Percentiles rank a stretch among this genome's conserved stretches.
phyloP scores from a whole-genome alignment of 2,797 vertebrate genomes.

The Tachyglossus aculeatus region DNA sequence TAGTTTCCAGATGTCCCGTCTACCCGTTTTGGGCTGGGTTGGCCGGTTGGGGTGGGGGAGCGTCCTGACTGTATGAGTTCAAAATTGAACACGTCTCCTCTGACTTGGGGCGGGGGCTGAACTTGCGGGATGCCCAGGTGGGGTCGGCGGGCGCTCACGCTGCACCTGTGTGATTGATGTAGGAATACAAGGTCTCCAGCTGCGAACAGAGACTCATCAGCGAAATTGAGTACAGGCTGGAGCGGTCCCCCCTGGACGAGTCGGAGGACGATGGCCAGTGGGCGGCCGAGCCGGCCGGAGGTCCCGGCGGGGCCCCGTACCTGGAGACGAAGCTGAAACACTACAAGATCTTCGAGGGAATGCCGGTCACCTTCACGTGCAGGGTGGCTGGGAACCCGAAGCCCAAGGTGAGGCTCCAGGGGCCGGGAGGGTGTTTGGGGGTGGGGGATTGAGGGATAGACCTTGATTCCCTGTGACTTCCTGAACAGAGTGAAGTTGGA shows the following conservation, averaged over 20 bases:
- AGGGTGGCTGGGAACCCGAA: constrained; percentile 90
- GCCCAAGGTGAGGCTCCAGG: constrained; percentile 85
- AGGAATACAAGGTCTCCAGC: constrained; percentile 99
- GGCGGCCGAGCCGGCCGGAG: constrained; percentile 74
- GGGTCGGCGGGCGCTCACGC: constrained; percentile 1
- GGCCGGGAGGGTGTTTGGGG: neutral
- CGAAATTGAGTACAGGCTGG: constrained; percentile 95
- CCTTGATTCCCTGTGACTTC: no score
- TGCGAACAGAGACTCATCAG: constrained; percentile 98
- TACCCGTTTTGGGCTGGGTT: no score
- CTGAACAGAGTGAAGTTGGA: no score
- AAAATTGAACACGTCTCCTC: neutral
- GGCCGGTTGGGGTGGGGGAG: constrained; percentile 34
- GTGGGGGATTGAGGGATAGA: neutral
- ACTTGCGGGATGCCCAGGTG: neutral
- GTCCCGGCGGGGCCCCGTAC: constrained; percentile 77
- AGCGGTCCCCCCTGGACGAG: constrained; percentile 93
- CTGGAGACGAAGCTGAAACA: constrained; percentile 93
- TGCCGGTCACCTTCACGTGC: constrained; percentile 93
- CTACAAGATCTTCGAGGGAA: constrained; percentile 97
- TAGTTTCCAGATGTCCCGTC: constrained; percentile 50
- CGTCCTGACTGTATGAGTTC: constrained; percentile 14
- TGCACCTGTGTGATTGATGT: constrained; percentile 19
- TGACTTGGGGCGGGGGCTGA: neutral
- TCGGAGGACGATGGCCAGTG: constrained; percentile 89